Percentiles rank a stretch among this genome's conserved stretches.
Evolutionary conservation across 2,888 invertebrate species (phyloP).

Genomic region (Phengaris arion): DNA sequence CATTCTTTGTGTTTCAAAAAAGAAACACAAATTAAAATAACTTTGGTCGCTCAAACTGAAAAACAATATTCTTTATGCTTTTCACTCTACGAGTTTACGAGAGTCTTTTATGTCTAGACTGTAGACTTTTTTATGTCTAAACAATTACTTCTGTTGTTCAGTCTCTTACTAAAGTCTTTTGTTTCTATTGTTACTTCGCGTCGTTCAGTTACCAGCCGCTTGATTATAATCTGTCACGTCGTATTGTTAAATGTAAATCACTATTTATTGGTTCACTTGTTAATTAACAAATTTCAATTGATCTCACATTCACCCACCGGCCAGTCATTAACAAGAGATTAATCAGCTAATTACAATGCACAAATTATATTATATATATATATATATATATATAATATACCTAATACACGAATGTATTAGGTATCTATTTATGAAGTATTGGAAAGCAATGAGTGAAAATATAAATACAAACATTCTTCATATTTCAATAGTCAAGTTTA

Average conservation of each 20-base stretch:
- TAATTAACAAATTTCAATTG: background rate
- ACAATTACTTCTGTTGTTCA: too few relatives aligned
- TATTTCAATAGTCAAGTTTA: too few relatives aligned
- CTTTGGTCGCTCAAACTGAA: too few relatives aligned
- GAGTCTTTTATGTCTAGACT: too few relatives aligned
- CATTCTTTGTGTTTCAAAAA: background rate
- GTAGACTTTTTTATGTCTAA: too few relatives aligned
- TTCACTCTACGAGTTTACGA: too few relatives aligned
- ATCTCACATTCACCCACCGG: background rate
- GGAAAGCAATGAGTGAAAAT: background rate
- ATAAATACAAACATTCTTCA: too few relatives aligned
- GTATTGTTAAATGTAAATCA: background rate
- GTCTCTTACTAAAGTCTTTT: too few relatives aligned
- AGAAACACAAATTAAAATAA: background rate
- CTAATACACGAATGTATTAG: too few relatives aligned
- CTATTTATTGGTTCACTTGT: background rate
- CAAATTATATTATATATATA: background rate
- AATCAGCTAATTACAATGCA: background rate
- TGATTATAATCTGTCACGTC: background rate
- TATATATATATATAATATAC: too few relatives aligned
- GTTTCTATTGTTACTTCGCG: background rate
- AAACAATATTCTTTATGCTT: too few relatives aligned
- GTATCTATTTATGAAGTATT: background rate
- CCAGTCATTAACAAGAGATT: background rate
- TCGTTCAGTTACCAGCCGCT: background rate